phyloP scores from a whole-genome alignment of 2,888 invertebrate species.

The Ramazzottius varieornatus region DNA sequence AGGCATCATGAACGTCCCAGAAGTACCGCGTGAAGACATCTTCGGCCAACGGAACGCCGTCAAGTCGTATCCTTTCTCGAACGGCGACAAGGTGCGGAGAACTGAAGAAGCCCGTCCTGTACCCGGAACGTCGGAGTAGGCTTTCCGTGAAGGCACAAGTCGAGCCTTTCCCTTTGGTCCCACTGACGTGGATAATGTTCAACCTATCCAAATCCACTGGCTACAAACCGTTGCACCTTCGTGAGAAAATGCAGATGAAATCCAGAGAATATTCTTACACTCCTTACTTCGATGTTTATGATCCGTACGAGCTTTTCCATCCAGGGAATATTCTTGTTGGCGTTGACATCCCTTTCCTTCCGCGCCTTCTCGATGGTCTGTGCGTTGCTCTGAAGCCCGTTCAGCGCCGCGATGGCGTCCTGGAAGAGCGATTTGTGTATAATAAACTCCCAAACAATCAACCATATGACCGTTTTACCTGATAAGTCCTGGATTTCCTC shows the following conservation, averaged over 20 bases:
- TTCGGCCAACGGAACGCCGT: conserved; percentile 48
- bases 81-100: conserved; percentile 83
- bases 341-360: background rate
- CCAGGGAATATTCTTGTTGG: background rate
- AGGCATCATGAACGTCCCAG: conserved; percentile 44
- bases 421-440: background rate
- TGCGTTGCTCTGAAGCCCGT: background rate
- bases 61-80: conserved; percentile 63
- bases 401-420: conserved; percentile 1
- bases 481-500: background rate
- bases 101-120: conserved; percentile 61
- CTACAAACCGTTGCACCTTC: conserved; percentile 15
- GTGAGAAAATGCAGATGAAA: background rate
- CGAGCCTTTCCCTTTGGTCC: conserved; percentile 87
- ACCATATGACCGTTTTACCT: background rate
- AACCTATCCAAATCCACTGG: conserved; percentile 39
- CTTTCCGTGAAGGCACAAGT: conserved; percentile 77
- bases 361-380: background rate
- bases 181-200: conserved; percentile 73
- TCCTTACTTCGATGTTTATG: background rate
- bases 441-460: background rate
- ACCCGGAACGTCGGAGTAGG: conserved; percentile 53
- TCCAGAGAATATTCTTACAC: background rate
- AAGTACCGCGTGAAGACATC: conserved; percentile 48
- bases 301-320: background rate